Evolutionary conservation across 2,888 invertebrate genomes (phyloP).

Genomic region (Scrobipalpa costella): DNA sequence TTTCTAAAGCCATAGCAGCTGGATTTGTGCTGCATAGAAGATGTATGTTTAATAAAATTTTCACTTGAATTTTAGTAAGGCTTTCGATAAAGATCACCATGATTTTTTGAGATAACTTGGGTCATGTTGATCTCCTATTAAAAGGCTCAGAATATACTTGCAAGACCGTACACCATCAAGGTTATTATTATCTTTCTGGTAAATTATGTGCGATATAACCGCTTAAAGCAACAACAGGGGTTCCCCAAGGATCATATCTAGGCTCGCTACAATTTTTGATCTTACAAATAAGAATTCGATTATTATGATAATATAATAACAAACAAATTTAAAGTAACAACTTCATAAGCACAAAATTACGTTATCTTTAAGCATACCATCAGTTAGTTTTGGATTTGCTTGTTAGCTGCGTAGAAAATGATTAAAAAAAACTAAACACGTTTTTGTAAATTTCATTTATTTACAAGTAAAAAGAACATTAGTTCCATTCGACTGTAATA

Average conservation of each 20-base stretch:
- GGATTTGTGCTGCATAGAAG: too few relatives aligned
- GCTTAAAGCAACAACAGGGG: background rate
- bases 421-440: too few relatives aligned
- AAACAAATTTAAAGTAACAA: background rate
- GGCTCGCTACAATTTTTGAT: background rate
- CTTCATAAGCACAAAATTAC: background rate
- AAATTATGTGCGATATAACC: background rate
- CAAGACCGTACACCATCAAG: too few relatives aligned
- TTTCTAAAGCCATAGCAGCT: too few relatives aligned
- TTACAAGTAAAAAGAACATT: slow-evolving; percentile 31
- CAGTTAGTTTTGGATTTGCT: too few relatives aligned
- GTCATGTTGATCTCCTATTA: background rate
- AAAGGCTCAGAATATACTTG: background rate
- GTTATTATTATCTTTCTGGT: too few relatives aligned
- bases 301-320: background rate
- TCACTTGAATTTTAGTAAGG: background rate
- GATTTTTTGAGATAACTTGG: background rate
- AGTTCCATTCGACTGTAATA: slow-evolving; percentile 6
- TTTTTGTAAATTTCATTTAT: slow-evolving; percentile 30
- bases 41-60: too few relatives aligned
- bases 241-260: background rate
- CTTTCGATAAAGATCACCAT: background rate
- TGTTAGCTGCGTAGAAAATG: too few relatives aligned
- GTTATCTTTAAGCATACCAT: too few relatives aligned
- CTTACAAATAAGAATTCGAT: background rate